Conservation (phyloP, 1,140 invertebrate species). For the Carcinoscorpius rotundicauda region DNA sequence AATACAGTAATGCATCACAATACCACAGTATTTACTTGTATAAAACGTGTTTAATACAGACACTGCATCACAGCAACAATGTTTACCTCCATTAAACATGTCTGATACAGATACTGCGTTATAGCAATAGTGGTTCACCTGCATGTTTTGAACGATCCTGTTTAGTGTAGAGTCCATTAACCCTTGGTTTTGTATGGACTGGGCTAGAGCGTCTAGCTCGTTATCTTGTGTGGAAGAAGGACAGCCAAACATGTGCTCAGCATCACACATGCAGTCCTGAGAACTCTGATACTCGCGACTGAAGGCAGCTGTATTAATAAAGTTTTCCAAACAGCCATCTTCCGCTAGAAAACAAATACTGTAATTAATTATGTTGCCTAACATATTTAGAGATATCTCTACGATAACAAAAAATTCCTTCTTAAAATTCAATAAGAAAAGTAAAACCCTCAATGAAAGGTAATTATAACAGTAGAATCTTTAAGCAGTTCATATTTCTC, state of each 20-base stretch:
- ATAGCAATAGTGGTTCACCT: constrained; percentile 10
- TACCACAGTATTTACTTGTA: no score
- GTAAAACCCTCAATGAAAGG: no score
- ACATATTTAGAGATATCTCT: no score
- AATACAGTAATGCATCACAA: no score
- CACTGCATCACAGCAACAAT: no score
- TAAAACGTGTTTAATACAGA: no score
- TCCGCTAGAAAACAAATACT: constrained; percentile 37
- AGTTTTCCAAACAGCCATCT: constrained; percentile 80
- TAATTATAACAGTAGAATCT: no score
- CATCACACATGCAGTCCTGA: constrained; percentile 95
- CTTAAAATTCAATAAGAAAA: no score
- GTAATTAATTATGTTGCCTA: background rate
- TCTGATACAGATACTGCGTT: no score
- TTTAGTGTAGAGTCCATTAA: constrained; percentile 27
- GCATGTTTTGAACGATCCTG: constrained; percentile 25
- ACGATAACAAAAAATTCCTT: no score
- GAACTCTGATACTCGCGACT: constrained; percentile 84
- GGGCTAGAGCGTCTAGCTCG: constrained; percentile 34
- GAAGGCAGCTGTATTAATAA: constrained; percentile 91
- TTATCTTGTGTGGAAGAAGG: constrained; percentile 33
- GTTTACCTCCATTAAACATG: no score
- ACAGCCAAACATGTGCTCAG: constrained; percentile 97
- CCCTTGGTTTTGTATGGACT: constrained; percentile 30
- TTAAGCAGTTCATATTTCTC: no score